Conservation (phyloP, 2,113 vertebrate species). For the Vidua chalybeata region DNA sequence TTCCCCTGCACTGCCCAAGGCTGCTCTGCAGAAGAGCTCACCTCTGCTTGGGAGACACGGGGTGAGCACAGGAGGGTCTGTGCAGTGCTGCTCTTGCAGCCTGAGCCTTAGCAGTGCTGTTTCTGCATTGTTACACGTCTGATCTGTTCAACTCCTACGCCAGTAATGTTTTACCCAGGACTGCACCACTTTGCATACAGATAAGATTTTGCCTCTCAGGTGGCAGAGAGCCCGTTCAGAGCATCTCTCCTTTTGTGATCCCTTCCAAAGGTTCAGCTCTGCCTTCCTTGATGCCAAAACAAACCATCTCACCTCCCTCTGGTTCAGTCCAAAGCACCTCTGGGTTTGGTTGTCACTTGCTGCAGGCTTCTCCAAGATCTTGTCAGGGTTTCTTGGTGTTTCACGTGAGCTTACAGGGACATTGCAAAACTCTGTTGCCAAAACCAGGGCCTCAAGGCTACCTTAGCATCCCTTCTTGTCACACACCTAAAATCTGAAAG, state of each 20-base stretch:
- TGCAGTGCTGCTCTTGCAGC: neutral
- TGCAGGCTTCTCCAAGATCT: neutral
- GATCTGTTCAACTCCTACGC: neutral
- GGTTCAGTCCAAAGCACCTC: neutral
- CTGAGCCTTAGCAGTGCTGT: neutral
- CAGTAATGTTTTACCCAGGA: neutral
- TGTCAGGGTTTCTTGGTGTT: neutral
- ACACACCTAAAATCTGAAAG: neutral
- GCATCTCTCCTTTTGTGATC: neutral
- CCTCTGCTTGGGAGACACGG: rapidly evolving
- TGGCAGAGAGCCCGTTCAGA: rapidly evolving
- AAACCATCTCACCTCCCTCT: neutral
- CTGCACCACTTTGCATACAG: neutral
- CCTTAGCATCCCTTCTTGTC: neutral
- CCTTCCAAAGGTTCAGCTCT: neutral
- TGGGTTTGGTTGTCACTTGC: neutral
- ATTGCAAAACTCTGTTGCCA: neutral
- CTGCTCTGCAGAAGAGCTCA: neutral
- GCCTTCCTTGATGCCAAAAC: neutral
- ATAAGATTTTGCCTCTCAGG: neutral
- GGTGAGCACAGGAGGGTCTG: neutral
- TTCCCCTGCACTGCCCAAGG: neutral
- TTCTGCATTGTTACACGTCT: neutral
- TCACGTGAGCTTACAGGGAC: neutral
- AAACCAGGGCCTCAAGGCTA: neutral